A percentile compares a stretch with the other conserved stretches of the same genome.
phyloP scores from a whole-genome alignment of 2,888 invertebrate genomes.

The Drosophila austrosaltans region DNA sequence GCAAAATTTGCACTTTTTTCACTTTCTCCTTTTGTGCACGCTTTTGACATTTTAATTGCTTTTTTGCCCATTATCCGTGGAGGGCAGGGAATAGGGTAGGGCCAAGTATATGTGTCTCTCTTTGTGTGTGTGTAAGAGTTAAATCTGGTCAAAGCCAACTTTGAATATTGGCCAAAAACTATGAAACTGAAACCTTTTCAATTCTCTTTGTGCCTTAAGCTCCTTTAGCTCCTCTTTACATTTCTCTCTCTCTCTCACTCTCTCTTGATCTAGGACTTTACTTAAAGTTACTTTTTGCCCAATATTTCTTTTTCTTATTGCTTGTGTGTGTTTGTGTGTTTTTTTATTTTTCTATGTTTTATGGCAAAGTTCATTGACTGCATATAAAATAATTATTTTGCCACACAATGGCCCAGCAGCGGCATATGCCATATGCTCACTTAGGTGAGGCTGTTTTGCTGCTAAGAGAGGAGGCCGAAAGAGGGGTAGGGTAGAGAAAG shows the following conservation, averaged over 20 bases:
- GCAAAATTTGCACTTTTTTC: conserved; percentile 70
- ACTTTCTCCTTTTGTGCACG: conserved; percentile 78
- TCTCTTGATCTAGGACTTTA: neutral
- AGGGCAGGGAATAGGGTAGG: conserved; percentile 18
- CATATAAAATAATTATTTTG: conserved; percentile 26
- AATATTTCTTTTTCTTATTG: neutral
- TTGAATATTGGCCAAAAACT: conserved; percentile 18
- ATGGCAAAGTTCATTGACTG: conserved; percentile 65
- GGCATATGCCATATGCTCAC: conserved; percentile 5
- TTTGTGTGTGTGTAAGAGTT: neutral
- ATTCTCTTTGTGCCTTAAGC: too few relatives aligned
- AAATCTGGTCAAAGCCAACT: conserved; percentile 22
- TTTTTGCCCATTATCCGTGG: conserved; percentile 65
- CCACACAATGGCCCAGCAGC: conserved; percentile 29
- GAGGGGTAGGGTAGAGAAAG: neutral
- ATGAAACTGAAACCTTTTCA: neutral
- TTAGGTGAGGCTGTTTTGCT: conserved; percentile 5
- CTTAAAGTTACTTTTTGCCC: conserved; percentile 3
- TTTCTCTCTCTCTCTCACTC: conserved; percentile 19
- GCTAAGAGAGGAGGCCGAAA: neutral
- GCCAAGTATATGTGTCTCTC: neutral
- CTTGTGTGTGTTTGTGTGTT: neutral
- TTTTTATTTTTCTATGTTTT: conserved; percentile 13
- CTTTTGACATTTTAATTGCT: conserved; percentile 79
- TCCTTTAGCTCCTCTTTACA: neutral